A percentile compares a stretch with the other conserved stretches of the same genome.
These are phyloP conservation scores for Amblyraja radiata DNA, from an alignment of 2,797 vertebrate species.

Conservation along the genomic window DNA sequence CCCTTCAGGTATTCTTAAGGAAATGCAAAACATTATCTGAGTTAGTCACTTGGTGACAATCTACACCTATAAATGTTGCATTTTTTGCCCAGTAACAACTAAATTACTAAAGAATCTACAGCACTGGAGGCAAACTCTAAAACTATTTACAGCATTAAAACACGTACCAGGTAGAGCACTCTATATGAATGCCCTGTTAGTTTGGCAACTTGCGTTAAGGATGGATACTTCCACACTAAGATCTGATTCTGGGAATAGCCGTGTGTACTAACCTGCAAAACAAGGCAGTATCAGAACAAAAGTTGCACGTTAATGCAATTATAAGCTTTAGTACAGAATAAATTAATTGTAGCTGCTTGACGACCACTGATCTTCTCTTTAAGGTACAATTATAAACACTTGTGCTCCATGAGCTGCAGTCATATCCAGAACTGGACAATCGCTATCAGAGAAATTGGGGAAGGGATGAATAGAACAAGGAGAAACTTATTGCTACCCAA, in stretches of 20 bases:
- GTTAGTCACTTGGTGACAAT: background rate
- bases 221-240: slow-evolving; percentile 75
- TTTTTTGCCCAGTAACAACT: background rate
- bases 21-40: background rate
- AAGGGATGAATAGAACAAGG: too few relatives aligned
- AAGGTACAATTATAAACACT: background rate
- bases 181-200: slow-evolving; percentile 73
- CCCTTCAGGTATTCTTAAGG: background rate
- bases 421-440: too few relatives aligned
- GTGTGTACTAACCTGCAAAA: slow-evolving; percentile 69
- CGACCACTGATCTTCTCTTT: background rate
- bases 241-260: slow-evolving; percentile 79
- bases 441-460: too few relatives aligned
- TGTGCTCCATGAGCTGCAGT: background rate
- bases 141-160: background rate
- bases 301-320: too few relatives aligned
- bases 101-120: background rate
- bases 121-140: background rate
- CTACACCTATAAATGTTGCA: background rate
- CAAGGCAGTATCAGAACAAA: background rate
- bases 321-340: background rate
- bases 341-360: background rate
- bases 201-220: slow-evolving; percentile 72
- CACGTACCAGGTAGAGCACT: slow-evolving; percentile 68
- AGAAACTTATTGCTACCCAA: too few relatives aligned